Percentiles rank a stretch among this genome's conserved stretches.
Evolutionary conservation across 2,888 invertebrate genomes (phyloP).

Genomic region (Ryuthela nishihirai): DNA sequence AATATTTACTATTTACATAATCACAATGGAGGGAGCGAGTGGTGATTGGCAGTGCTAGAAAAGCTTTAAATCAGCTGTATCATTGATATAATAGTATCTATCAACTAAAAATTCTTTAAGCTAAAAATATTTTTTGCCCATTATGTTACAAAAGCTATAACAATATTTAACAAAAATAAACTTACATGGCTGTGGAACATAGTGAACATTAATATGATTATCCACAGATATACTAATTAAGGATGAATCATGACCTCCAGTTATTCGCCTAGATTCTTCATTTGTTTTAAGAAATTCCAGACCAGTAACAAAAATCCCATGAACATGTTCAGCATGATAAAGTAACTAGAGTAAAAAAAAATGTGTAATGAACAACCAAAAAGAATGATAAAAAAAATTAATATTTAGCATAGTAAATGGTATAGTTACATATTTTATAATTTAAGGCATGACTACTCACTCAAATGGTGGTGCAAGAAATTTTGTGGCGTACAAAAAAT

Average conservation of each 20-base stretch:
- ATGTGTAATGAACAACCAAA: background rate
- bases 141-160: background rate
- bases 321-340: conserved; percentile 75
- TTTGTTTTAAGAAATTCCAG: conserved; percentile 76
- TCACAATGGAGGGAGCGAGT: too few relatives aligned
- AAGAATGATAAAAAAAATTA: background rate
- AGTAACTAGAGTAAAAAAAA: conserved; percentile 63
- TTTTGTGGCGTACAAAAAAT: background rate
- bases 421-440: background rate
- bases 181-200: conserved; percentile 58
- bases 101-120: background rate
- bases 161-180: background rate
- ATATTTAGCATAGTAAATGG: background rate
- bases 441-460: too few relatives aligned
- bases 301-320: conserved; percentile 96
- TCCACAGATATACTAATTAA: conserved; percentile 93
- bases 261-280: conserved; percentile 45
- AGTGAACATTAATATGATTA: conserved; percentile 86
- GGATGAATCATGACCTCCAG: conserved; percentile 65
- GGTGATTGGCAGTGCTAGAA: too few relatives aligned
- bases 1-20: too few relatives aligned
- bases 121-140: background rate
- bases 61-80: background rate
- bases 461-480: background rate
- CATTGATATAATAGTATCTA: background rate